Evolutionary conservation across 2,888 invertebrate species (phyloP).

Genomic region (Anthrax anthrax): DNA sequence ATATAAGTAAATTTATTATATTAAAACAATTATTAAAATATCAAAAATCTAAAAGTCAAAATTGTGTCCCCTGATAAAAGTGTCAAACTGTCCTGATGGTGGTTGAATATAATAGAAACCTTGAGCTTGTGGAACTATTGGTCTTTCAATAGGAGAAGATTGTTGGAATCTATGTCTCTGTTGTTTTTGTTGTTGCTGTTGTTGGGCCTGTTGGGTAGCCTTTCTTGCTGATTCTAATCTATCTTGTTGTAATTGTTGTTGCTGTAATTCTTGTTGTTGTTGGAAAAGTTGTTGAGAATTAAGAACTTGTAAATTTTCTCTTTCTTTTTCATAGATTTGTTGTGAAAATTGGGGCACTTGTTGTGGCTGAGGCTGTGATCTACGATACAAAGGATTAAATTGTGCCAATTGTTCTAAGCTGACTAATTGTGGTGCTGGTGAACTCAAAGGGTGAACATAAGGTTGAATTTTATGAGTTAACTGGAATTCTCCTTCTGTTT

Average conservation of each 20-base stretch:
- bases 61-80: slow-evolving; percentile 60
- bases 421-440: slow-evolving; percentile 36
- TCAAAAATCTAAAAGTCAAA: slow-evolving; percentile 41
- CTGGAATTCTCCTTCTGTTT: slow-evolving; percentile 54
- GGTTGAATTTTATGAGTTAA: slow-evolving; percentile 62
- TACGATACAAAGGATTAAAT: slow-evolving; percentile 24
- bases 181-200: slow-evolving; percentile 3
- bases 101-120: slow-evolving; percentile 47
- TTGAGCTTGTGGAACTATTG: slow-evolving; percentile 23
- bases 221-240: slow-evolving; percentile 38
- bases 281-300: slow-evolving; percentile 51
- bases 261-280: slow-evolving; percentile 53
- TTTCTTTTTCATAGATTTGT: slow-evolving; percentile 42
- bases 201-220: slow-evolving; percentile 26
- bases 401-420: slow-evolving; percentile 45
- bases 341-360: slow-evolving; percentile 26
- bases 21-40: too few relatives aligned
- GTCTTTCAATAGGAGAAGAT: slow-evolving; percentile 13
- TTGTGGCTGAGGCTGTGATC: slow-evolving; percentile 16
- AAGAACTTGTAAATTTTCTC: slow-evolving; percentile 43
- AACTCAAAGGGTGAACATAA: slow-evolving; percentile 44
- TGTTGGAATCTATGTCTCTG: slow-evolving; percentile 6
- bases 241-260: slow-evolving; percentile 47
- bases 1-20: too few relatives aligned
- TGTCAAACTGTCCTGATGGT: slow-evolving; percentile 56